Evolutionary conservation across 2,113 vertebrate species (phyloP).

Genomic region (Burhinus bistriatus): DNA sequence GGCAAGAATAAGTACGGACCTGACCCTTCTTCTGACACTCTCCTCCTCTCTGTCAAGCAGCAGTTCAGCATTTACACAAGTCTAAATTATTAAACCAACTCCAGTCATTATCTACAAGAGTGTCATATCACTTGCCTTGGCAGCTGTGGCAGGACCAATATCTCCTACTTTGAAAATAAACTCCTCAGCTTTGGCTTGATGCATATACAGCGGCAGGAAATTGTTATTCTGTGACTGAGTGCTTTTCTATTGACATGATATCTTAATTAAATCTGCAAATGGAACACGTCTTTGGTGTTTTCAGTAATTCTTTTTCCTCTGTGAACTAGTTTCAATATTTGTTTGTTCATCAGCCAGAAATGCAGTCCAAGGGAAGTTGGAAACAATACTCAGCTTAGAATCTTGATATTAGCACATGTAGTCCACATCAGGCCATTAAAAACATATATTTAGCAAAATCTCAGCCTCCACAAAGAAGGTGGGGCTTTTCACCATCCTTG

Average conservation of each 20-base stretch:
- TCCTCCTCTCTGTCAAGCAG: background rate
- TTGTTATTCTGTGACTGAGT: slow-evolving; percentile 45
- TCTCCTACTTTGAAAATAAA: slow-evolving; percentile 61
- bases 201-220: slow-evolving; percentile 49
- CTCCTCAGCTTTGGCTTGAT: slow-evolving; percentile 44
- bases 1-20: background rate
- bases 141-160: slow-evolving; percentile 45
- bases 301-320: background rate
- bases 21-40: background rate
- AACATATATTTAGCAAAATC: background rate
- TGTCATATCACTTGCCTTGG: slow-evolving; percentile 47
- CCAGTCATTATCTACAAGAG: slow-evolving; percentile 35
- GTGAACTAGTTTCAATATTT: slow-evolving; percentile 22
- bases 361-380: background rate
- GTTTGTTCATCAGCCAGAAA: slow-evolving; percentile 11
- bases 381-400: background rate
- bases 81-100: slow-evolving; percentile 56
- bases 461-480: background rate
- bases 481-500: background rate
- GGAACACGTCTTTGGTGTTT: background rate
- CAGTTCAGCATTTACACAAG: background rate
- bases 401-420: background rate
- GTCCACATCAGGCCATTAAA: background rate
- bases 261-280: slow-evolving; percentile 53
- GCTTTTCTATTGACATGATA: slow-evolving; percentile 56